A percentile compares a stretch with the other conserved stretches of the same genome.
These are phyloP conservation scores for Mnemiopsis leidyi DNA, from an alignment of 37 sponge, comb jelly and placozoan genomes.

Conservation along the genomic window DNA sequence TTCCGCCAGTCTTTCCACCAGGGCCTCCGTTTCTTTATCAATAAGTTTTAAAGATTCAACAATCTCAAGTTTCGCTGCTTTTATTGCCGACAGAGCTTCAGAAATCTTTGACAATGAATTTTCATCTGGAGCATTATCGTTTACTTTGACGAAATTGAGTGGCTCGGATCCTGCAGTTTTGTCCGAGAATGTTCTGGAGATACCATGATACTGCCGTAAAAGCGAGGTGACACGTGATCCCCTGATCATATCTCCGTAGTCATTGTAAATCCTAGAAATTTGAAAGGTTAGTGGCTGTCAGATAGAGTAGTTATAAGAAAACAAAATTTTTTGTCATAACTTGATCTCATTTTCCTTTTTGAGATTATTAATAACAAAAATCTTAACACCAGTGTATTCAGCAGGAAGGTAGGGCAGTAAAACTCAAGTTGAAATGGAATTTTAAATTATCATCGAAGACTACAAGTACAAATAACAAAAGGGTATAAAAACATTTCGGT, in stretches of 20 bases:
- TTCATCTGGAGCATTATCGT: not conserved
- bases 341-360: no score
- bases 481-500: not conserved
- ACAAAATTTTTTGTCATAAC: no score
- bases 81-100: not conserved
- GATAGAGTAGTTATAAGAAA: no score
- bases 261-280: not conserved
- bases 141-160: not conserved
- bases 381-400: no score
- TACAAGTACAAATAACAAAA: not conserved
- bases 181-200: not conserved
- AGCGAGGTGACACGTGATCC: not conserved
- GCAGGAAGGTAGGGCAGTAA: no score
- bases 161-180: not conserved
- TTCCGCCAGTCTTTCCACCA: not conserved
- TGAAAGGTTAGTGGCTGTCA: no score
- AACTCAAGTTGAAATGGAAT: not conserved
- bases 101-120: not conserved
- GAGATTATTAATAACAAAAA: no score
- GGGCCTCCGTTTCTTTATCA: slow-evolving; percentile 1
- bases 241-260: not conserved
- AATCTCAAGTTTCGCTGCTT: not conserved
- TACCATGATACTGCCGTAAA: not conserved
- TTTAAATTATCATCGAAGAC: not conserved
- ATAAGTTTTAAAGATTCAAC: not conserved